Conservation (phyloP, 2,888 invertebrate species). For the Hoplodrina ambigua region DNA sequence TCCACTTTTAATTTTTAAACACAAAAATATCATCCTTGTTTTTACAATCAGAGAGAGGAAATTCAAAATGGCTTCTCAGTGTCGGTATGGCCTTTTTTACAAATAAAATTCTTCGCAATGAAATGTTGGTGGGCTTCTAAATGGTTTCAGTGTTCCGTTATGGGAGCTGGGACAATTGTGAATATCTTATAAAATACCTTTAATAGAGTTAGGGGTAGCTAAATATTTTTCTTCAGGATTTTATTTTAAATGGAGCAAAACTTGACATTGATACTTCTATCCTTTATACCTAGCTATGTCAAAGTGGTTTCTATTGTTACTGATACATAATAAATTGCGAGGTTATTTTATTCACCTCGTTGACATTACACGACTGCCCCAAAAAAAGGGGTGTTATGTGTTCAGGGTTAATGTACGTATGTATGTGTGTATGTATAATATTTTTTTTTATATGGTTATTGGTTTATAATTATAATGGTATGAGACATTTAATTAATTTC, state of each 20-base stretch:
- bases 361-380: too few species aligned
- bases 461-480: too few species aligned
- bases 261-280: too few species aligned
- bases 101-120: slow-evolving; percentile 35
- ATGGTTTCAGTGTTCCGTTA: slow-evolving; percentile 34
- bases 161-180: slow-evolving; percentile 19
- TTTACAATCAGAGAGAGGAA: neutral
- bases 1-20: neutral
- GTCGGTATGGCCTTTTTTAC: slow-evolving; percentile 15
- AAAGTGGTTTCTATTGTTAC: too few species aligned
- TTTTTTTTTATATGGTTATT: too few species aligned
- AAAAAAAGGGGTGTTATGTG: too few species aligned
- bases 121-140: slow-evolving; percentile 28
- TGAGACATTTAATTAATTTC: too few species aligned
- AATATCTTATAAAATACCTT: slow-evolving; percentile 37
- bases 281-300: too few species aligned
- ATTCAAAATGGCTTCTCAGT: slow-evolving; percentile 15
- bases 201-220: slow-evolving; percentile 29
- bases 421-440: too few species aligned
- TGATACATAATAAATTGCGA: too few species aligned
- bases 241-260: neutral
- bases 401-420: too few species aligned
- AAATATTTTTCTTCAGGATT: slow-evolving; percentile 1
- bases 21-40: neutral
- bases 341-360: too few species aligned